These are phyloP conservation scores for Dendrocopos noguchii DNA, from an alignment of 2,113 vertebrate genomes.

Conservation along the genomic window DNA sequence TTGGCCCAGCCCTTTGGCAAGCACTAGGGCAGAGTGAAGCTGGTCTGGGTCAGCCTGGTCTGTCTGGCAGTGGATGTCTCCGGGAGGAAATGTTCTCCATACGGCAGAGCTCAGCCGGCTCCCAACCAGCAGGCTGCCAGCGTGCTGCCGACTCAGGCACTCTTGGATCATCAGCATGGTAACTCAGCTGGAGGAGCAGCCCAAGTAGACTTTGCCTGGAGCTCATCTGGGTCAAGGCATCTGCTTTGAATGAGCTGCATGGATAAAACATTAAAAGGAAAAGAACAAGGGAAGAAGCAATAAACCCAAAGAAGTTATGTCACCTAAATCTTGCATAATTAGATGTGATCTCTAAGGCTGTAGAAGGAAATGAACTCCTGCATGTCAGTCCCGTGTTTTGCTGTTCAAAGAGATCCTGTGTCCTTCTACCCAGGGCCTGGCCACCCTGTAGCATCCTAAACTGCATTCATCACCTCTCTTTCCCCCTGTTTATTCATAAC, in stretches of 20 bases:
- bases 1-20: not conserved
- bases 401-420: not conserved
- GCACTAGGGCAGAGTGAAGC: not conserved
- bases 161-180: not conserved
- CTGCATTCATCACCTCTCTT: not conserved
- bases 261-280: not conserved
- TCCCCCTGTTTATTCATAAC: not conserved
- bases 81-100: not conserved
- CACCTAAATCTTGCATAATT: not conserved
- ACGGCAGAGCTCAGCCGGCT: not conserved
- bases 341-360: not conserved
- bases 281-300: not conserved
- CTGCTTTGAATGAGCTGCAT: conserved; percentile 3
- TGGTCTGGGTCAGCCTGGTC: not conserved
- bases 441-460: not conserved
- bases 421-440: not conserved
- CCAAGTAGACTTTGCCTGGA: not conserved
- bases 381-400: not conserved
- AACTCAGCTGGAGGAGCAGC: not conserved
- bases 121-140: accelerated
- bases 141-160: not conserved
- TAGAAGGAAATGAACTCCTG: not conserved
- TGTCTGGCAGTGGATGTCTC: not conserved
- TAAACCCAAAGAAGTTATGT: not conserved
- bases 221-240: not conserved